Evolutionary conservation across 2,113 vertebrate species (phyloP).

Genomic region (Orthonyx spaldingii): DNA sequence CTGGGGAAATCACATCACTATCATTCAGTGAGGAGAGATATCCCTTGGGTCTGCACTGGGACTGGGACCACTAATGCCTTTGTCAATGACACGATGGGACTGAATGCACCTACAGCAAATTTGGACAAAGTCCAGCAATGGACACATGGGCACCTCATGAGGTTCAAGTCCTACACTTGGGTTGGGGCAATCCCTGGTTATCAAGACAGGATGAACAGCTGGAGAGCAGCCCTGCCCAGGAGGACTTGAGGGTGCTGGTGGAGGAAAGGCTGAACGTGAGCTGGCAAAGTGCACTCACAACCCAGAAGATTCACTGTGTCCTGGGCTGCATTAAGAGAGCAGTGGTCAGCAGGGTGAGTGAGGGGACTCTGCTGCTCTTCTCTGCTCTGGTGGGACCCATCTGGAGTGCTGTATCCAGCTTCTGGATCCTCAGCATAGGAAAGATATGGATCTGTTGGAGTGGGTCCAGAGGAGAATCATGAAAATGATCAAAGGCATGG

Average conservation of each 20-base stretch:
- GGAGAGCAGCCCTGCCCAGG: background rate
- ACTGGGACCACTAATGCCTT: background rate
- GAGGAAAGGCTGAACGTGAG: background rate
- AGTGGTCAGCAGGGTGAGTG: background rate
- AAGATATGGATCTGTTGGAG: background rate
- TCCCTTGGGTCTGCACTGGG: accelerated
- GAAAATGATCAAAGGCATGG: background rate
- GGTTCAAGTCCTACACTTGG: background rate
- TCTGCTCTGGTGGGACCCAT: background rate
- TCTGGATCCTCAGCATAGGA: background rate
- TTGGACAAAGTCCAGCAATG: background rate
- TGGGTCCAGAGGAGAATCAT: background rate
- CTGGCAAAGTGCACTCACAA: background rate
- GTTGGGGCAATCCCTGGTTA: accelerated
- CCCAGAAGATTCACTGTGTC: background rate
- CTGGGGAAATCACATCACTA: background rate
- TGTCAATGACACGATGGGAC: accelerated
- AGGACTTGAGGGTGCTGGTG: background rate
- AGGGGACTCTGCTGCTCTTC: background rate
- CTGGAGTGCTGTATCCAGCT: background rate
- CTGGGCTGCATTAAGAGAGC: background rate
- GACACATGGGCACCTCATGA: accelerated
- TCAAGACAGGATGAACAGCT: background rate
- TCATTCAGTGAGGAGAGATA: background rate
- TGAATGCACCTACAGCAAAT: no score